Conservation (phyloP, 2,797 vertebrate genomes). For the Lepilemur septentrionalis region DNA sequence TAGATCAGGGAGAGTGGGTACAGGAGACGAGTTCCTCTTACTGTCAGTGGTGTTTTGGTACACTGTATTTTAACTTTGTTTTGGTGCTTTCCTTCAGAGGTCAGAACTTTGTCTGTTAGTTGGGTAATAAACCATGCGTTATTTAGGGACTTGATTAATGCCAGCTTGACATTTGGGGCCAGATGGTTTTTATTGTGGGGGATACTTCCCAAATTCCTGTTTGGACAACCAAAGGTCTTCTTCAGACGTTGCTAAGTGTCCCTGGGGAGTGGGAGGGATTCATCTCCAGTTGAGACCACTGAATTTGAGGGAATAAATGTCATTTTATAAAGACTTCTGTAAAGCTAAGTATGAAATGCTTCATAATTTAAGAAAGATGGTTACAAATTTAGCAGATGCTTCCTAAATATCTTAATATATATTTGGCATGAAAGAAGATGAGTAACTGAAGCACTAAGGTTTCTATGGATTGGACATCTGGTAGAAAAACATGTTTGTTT, state of each 20-base stretch:
- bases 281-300: neutral
- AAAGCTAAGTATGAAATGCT: slow-evolving; percentile 35
- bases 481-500: neutral
- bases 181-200: neutral
- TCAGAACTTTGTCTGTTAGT: neutral
- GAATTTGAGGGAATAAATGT: slow-evolving; percentile 3
- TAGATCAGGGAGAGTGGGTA: neutral
- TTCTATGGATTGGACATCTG: neutral
- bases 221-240: neutral
- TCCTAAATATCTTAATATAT: neutral
- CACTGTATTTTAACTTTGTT: neutral
- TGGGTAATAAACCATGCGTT: neutral
- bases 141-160: neutral
- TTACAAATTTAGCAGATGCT: neutral
- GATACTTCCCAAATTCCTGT: neutral
- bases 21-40: neutral
- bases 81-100: neutral
- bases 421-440: slow-evolving; percentile 27
- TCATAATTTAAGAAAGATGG: neutral
- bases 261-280: neutral
- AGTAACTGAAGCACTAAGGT: slow-evolving; percentile 22
- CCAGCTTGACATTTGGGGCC: neutral
- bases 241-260: neutral
- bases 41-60: neutral
- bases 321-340: neutral